Base-by-base conservation (phyloP, 37 sponge, comb jelly and placozoan species). In the Spongia lamella region DNA sequence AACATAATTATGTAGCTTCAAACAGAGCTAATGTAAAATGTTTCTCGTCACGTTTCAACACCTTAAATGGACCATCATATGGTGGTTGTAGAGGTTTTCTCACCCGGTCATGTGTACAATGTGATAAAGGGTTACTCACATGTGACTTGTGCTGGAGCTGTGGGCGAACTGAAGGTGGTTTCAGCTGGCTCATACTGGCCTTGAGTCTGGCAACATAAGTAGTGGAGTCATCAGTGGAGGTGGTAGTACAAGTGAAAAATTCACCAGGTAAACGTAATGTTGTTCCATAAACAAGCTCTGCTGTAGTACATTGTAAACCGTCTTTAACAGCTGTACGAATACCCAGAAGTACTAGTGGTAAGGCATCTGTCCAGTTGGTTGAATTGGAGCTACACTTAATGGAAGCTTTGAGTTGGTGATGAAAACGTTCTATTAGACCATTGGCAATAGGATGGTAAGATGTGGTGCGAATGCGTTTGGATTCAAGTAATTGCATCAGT, bases 181-280 rank as follows among this genome's bases (percentile, higher is more conserved):
- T 16, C 6, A 70, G 53, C 54, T 70, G 72, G 37, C 36, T 53
- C 72, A 70, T 70, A 33, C 55, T 33, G 20, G 53, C 13, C 55
- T 51, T 20, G 32, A 70, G 72, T 33, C 7, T 53, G 25, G 30
- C 35, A 1, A 70, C 72, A 7, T 70, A 51, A 19, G 4, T 11
- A 22, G 72, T n/a, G n/a, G n/a, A n/a, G n/a, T n/a, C n/a, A n/a
- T n/a, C n/a, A 68, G 86, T 73, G n/a, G n/a, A n/a, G n/a, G n/a
- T n/a, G n/a, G n/a, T n/a, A n/a, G n/a, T n/a, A n/a, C n/a, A n/a
- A n/a, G n/a, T n/a, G 52, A 89, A 79, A 69, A 77, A 89, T 78
- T 74, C 80, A 43, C 89, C 84, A 2, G 89, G 89, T 49, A 83
- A 76, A 11, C 80, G 75, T 16, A 89, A 64, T 15, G 89, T 84